Evolutionary conservation across 2,888 invertebrate genomes (phyloP).

Genomic region (Barypeithes pellucidus): DNA sequence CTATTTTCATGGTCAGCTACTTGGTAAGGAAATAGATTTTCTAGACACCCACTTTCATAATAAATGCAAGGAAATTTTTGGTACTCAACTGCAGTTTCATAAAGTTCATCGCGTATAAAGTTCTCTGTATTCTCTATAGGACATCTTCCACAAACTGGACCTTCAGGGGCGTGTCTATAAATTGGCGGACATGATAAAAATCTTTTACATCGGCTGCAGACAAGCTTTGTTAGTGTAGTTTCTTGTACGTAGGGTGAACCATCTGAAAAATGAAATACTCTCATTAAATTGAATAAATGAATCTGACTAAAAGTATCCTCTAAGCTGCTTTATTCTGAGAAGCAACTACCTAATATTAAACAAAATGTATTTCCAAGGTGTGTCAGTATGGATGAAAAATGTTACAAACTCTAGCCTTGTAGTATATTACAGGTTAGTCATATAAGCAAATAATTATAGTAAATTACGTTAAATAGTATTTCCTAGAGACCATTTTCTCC

Average conservation of each 20-base stretch:
- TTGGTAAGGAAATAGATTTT: conserved; percentile 57
- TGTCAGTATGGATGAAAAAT: no score
- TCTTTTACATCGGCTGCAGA: conserved; percentile 61
- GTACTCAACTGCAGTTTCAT: conserved; percentile 60
- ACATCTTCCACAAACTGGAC: conserved; percentile 64
- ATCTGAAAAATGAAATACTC: conserved; percentile 22
- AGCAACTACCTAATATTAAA: no score
- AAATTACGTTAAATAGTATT: no score
- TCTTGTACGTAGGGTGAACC: conserved; percentile 24
- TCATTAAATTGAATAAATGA: no score
- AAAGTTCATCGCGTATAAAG: conserved; percentile 59
- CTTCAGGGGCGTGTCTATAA: conserved; percentile 53
- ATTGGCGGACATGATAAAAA: conserved; percentile 63
- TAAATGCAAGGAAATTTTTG: conserved; percentile 64
- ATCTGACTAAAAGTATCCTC: no score
- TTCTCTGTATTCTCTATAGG: conserved; percentile 56
- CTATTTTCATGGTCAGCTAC: conserved; percentile 61
- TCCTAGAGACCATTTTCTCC: no score
- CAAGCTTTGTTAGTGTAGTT: conserved; percentile 56
- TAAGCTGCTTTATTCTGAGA: no score
- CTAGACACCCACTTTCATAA: conserved; percentile 61
- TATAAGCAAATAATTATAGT: no score
- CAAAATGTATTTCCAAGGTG: no score
- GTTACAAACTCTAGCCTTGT: no score
- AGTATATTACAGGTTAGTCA: no score